Percentiles rank a stretch among this genome's conserved stretches.
Evolutionary conservation across 2,888 invertebrate genomes (phyloP).

Genomic region (Xiphydria camelus): DNA sequence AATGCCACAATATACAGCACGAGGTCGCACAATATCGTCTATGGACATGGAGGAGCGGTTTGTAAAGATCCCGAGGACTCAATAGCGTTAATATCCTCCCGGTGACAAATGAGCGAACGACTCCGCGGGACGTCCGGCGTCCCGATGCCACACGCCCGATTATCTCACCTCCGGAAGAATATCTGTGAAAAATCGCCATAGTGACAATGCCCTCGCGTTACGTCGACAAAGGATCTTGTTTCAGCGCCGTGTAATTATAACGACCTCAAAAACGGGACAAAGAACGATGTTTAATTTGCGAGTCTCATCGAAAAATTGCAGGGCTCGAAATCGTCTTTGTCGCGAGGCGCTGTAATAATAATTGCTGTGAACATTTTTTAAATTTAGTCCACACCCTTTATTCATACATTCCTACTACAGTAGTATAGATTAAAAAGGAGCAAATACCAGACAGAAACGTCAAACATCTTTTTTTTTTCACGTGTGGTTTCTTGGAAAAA

Average conservation of each 20-base stretch:
- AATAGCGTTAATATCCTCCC: constrained; percentile 46
- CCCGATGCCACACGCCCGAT: constrained; percentile 32
- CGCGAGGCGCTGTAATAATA: too few relatives aligned
- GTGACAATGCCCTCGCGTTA: neutral
- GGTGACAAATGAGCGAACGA: constrained; percentile 44
- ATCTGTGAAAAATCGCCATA: constrained; percentile 30
- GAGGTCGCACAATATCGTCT: constrained; percentile 17
- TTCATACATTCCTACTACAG: too few relatives aligned
- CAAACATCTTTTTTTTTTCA: too few relatives aligned
- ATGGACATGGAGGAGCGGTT: constrained; percentile 26
- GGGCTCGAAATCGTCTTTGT: too few relatives aligned
- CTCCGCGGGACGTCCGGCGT: constrained; percentile 37
- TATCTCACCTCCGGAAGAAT: constrained; percentile 34
- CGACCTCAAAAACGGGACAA: neutral
- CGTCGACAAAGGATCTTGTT: neutral
- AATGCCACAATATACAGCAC: constrained; percentile 15
- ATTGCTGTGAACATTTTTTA: too few relatives aligned
- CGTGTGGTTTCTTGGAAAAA: too few relatives aligned
- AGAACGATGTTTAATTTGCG: too few relatives aligned
- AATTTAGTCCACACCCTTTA: too few relatives aligned
- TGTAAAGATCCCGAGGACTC: constrained; percentile 36
- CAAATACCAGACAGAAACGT: too few relatives aligned
- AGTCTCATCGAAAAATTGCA: too few relatives aligned
- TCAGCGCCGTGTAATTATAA: too few relatives aligned
- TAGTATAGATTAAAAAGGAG: too few relatives aligned